Conservation (phyloP, 2,797 vertebrate genomes). For the Falco naumanni region DNA sequence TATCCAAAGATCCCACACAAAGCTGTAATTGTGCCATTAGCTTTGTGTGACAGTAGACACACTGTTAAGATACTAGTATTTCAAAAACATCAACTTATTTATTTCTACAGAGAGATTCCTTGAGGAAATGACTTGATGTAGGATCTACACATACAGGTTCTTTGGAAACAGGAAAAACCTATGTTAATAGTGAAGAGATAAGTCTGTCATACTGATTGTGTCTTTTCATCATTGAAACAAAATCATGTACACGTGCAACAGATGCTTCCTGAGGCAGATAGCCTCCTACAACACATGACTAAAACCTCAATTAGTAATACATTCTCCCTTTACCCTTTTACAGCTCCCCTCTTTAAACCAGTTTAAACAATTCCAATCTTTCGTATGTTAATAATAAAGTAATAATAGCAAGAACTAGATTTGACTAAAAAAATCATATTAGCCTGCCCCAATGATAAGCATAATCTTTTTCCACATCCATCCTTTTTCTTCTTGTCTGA, state of each 20-base stretch:
- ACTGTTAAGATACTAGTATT: neutral
- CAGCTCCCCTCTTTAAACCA: neutral
- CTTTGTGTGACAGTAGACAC: neutral
- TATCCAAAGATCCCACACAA: neutral
- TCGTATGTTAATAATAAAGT: neutral
- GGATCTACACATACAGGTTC: neutral
- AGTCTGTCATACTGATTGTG: neutral
- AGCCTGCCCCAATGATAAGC: neutral
- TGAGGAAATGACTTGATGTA: neutral
- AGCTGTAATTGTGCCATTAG: neutral
- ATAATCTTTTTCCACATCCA: neutral
- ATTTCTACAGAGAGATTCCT: neutral
- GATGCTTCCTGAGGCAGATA: slow-evolving; percentile 40
- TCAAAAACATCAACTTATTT: neutral
- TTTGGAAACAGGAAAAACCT: slow-evolving; percentile 9
- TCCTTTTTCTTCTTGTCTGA: neutral
- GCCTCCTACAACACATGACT: neutral
- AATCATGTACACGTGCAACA: neutral
- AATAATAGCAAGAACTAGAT: neutral
- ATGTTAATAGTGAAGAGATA: neutral
- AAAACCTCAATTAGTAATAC: neutral
- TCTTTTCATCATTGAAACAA: neutral
- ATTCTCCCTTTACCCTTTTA: neutral
- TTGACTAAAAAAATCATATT: neutral
- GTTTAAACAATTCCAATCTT: neutral